phyloP scores from a whole-genome alignment of 2,888 invertebrate genomes.

The Drosophila ustulata region DNA sequence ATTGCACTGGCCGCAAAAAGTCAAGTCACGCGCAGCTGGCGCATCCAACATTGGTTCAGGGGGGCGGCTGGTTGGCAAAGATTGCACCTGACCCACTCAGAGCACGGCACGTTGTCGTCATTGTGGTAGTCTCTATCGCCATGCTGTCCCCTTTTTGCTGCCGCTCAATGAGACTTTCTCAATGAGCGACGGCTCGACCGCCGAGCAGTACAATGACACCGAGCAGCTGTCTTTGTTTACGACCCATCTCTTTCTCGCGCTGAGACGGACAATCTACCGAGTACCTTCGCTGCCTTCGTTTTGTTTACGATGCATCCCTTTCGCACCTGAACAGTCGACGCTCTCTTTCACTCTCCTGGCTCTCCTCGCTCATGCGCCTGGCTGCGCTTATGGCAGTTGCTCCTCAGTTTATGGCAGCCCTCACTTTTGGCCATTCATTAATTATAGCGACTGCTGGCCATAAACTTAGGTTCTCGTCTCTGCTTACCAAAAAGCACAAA shows the following conservation, averaged over 20 bases:
- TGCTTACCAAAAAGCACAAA: slow-evolving; percentile 32
- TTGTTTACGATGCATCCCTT: slow-evolving; percentile 80
- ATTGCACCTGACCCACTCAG: slow-evolving; percentile 83
- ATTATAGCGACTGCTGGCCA: slow-evolving; percentile 29
- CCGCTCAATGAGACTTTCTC: slow-evolving; percentile 34
- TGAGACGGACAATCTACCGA: slow-evolving; percentile 62
- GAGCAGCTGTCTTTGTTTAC: slow-evolving; percentile 83
- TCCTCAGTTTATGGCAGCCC: slow-evolving; percentile 25
- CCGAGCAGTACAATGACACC: slow-evolving; percentile 74
- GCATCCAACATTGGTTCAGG: slow-evolving; percentile 39
- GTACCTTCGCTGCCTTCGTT: slow-evolving; percentile 46
- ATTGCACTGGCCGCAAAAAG: slow-evolving; percentile 49
- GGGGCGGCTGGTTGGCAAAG: not conserved
- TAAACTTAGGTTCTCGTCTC: slow-evolving; percentile 37
- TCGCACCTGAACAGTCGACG: slow-evolving; percentile 42
- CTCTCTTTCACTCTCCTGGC: slow-evolving; percentile 1
- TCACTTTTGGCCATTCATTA: not conserved
- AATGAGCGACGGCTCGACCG: slow-evolving; percentile 32
- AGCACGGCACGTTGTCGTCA: slow-evolving; percentile 53
- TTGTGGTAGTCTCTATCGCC: not conserved
- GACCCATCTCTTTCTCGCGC: slow-evolving; percentile 77
- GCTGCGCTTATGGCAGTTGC: slow-evolving; percentile 45
- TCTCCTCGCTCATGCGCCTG: slow-evolving; percentile 51
- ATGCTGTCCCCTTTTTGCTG: slow-evolving; percentile 11
- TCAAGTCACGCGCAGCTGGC: slow-evolving; percentile 74